phyloP scores from a whole-genome alignment of 1,140 invertebrate genomes.

The Brachionus rubens region DNA sequence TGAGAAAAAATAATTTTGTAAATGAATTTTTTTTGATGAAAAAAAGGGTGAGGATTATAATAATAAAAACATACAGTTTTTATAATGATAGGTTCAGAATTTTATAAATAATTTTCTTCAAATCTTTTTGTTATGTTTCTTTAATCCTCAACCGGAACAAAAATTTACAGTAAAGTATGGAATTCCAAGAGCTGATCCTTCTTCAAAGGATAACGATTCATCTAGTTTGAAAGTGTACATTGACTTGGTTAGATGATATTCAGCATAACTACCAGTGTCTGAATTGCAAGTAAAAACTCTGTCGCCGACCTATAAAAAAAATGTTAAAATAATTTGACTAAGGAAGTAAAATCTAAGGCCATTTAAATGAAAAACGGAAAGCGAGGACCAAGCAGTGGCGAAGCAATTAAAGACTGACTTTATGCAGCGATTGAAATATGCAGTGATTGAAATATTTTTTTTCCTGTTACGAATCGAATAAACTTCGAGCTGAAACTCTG shows the following conservation, averaged over 20 bases:
- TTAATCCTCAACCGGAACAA: constrained; percentile 49
- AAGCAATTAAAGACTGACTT: too few relatives aligned
- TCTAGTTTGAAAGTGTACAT: constrained; percentile 52
- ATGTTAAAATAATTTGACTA: constrained; percentile 31
- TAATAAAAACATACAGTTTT: too few relatives aligned
- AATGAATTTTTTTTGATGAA: constrained; percentile 33
- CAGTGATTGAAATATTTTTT: too few relatives aligned
- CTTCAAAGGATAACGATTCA: constrained; percentile 60
- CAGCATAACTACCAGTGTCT: constrained; percentile 62
- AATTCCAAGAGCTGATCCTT: constrained; percentile 65
- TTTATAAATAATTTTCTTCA: too few relatives aligned
- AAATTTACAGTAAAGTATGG: constrained; percentile 64
- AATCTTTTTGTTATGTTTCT: too few relatives aligned
- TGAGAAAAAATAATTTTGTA: background rate
- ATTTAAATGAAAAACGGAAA: too few relatives aligned
- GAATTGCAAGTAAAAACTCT: constrained; percentile 60
- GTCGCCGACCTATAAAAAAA: constrained; percentile 61
- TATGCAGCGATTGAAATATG: too few relatives aligned
- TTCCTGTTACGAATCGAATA: too few relatives aligned
- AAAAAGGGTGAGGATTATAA: too few relatives aligned
- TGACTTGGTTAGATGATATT: constrained; percentile 58
- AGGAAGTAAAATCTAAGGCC: background rate
- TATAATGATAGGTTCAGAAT: too few relatives aligned
- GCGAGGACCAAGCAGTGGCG: too few relatives aligned
- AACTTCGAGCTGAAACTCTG: too few relatives aligned